Conservation (phyloP, 2,113 vertebrate genomes). For the Zosterops borbonicus region DNA sequence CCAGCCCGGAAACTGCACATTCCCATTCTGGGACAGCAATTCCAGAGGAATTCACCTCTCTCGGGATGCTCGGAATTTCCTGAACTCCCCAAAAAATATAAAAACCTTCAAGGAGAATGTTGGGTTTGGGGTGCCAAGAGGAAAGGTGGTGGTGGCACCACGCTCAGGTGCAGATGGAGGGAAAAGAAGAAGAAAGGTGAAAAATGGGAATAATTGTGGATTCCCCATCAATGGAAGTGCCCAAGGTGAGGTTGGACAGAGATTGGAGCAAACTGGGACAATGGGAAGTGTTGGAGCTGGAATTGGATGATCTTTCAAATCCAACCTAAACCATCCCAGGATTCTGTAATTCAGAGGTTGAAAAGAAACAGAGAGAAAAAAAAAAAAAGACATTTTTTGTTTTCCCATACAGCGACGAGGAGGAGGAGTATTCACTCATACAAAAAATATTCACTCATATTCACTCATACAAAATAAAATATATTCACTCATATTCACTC, state of each 20-base stretch:
- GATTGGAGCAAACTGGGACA: fast-evolving
- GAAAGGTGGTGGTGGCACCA: not conserved
- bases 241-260: not conserved
- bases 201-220: not conserved
- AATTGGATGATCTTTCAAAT: too few relatives aligned
- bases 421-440: not conserved
- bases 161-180: not conserved
- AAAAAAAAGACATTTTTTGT: not conserved
- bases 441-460: not conserved
- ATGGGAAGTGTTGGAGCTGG: fast-evolving
- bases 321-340: not conserved
- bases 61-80: not conserved
- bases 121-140: not conserved
- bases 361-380: not conserved
- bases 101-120: fast-evolving
- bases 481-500: not conserved
- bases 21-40: not conserved
- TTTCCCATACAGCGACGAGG: fast-evolving
- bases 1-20: not conserved
- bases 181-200: not conserved
- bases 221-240: not conserved
- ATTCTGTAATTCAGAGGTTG: not conserved
- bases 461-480: not conserved
- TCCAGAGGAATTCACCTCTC: fast-evolving
- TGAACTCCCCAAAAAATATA: not conserved